A percentile compares a stretch with the other conserved stretches of the same genome.
Evolutionary conservation across 2,797 vertebrate species (phyloP).

Genomic region (Synaphobranchus kaupii): DNA sequence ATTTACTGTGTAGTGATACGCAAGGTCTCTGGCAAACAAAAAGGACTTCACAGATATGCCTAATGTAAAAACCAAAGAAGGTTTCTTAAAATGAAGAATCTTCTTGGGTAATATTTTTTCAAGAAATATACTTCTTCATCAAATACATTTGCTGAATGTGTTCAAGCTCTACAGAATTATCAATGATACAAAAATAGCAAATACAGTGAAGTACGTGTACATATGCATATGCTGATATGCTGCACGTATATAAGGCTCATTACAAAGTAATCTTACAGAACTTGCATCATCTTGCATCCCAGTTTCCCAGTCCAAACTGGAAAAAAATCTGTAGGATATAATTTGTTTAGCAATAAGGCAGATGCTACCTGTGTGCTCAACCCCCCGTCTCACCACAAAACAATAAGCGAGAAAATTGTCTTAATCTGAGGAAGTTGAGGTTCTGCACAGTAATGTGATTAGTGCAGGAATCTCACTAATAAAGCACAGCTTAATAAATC

Average conservation of each 20-base stretch:
- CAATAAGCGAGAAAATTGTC: slow-evolving; percentile 71
- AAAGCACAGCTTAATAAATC: slow-evolving; percentile 96
- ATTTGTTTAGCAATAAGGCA: slow-evolving; percentile 33
- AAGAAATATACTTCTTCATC: slow-evolving; percentile 7
- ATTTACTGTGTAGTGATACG: background rate
- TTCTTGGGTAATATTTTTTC: background rate
- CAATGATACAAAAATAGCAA: background rate
- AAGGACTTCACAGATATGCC: background rate
- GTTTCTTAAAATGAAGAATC: background rate
- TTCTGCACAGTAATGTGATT: slow-evolving; percentile 32
- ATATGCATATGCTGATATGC: background rate
- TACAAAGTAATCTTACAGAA: background rate
- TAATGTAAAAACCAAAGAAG: background rate
- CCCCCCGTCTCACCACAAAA: slow-evolving; percentile 57
- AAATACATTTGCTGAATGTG: background rate
- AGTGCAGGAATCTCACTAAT: slow-evolving; percentile 82
- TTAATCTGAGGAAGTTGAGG: slow-evolving; percentile 63
- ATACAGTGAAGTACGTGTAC: background rate
- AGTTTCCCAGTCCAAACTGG: background rate
- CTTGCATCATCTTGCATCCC: background rate
- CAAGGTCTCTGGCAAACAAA: background rate
- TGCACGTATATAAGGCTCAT: background rate
- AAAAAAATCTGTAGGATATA: slow-evolving; percentile 7
- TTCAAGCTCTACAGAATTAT: background rate
- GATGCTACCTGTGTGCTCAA: slow-evolving; percentile 42